A percentile compares a stretch with the other conserved stretches of the same genome.
These are phyloP conservation scores for Achatina immaculata DNA, from an alignment of 1,140 invertebrate genomes.

Conservation along the genomic window DNA sequence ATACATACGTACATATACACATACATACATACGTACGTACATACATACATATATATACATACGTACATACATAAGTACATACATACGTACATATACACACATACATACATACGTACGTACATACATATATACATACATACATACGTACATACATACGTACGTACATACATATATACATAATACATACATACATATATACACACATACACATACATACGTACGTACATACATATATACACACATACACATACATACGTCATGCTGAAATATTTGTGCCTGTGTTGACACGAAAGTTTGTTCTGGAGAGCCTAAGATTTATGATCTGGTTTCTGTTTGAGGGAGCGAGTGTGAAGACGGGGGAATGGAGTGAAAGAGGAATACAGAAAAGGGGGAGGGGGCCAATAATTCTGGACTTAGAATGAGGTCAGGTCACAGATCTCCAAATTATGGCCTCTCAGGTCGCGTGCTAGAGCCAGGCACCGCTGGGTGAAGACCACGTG, in stretches of 20 bases:
- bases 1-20: background rate
- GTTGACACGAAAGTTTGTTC: background rate
- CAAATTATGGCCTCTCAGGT: no score
- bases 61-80: background rate
- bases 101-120: background rate
- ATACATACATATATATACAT: background rate
- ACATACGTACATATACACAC: background rate
- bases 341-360: background rate
- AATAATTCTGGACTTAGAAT: no score
- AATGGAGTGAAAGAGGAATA: background rate
- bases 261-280: background rate
- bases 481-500: no score
- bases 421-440: no score
- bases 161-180: no score
- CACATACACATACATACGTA: background rate
- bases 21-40: background rate
- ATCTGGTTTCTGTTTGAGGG: background rate
- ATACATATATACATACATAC: background rate
- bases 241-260: background rate
- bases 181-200: background rate
- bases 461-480: no score
- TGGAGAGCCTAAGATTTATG: background rate
- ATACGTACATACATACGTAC: background rate
- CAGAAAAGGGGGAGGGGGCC: background rate
- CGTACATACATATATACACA: background rate